Percentiles rank a stretch among this genome's conserved stretches.
These are phyloP conservation scores for Apodemia hepburni DNA, from an alignment of 2,888 invertebrate genomes.

Conservation along the genomic window DNA sequence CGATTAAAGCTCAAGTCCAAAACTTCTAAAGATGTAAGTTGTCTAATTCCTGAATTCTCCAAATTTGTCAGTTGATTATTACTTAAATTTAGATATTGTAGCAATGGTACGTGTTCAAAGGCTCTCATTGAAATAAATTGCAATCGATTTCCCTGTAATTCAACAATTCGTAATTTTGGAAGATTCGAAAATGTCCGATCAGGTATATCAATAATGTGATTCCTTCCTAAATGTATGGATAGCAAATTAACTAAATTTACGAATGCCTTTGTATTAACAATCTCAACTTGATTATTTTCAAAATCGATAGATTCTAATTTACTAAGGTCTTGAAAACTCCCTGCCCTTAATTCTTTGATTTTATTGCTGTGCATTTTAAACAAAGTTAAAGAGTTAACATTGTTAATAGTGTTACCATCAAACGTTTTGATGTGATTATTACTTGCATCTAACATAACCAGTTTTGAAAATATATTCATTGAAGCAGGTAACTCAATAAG, in stretches of 20 bases:
- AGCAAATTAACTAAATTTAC: slow-evolving; percentile 84
- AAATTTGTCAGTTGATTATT: slow-evolving; percentile 88
- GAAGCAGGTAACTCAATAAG: slow-evolving; percentile 86
- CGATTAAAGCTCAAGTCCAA: slow-evolving; percentile 91
- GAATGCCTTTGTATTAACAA: slow-evolving; percentile 87
- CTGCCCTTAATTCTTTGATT: slow-evolving; percentile 84
- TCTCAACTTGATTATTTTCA: slow-evolving; percentile 89
- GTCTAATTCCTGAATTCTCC: slow-evolving; percentile 87
- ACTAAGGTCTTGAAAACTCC: slow-evolving; percentile 85
- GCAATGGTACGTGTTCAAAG: slow-evolving; percentile 88
- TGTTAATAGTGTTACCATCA: slow-evolving; percentile 84
- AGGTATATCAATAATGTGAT: slow-evolving; percentile 87
- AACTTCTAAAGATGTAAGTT: slow-evolving; percentile 89
- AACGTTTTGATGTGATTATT: slow-evolving; percentile 87
- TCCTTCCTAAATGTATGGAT: slow-evolving; percentile 85
- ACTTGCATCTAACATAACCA: slow-evolving; percentile 88
- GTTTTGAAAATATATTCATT: slow-evolving; percentile 83
- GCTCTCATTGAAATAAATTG: slow-evolving; percentile 86
- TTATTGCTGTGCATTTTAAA: slow-evolving; percentile 88
- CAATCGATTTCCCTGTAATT: slow-evolving; percentile 90
- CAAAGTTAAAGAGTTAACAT: slow-evolving; percentile 84
- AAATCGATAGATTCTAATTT: slow-evolving; percentile 87
- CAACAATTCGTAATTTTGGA: slow-evolving; percentile 85
- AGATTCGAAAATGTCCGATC: slow-evolving; percentile 88
- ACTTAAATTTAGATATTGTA: slow-evolving; percentile 91